These are phyloP conservation scores for Tetragonula carbonaria DNA, from an alignment of 2,888 invertebrate species.

Conservation along the genomic window DNA sequence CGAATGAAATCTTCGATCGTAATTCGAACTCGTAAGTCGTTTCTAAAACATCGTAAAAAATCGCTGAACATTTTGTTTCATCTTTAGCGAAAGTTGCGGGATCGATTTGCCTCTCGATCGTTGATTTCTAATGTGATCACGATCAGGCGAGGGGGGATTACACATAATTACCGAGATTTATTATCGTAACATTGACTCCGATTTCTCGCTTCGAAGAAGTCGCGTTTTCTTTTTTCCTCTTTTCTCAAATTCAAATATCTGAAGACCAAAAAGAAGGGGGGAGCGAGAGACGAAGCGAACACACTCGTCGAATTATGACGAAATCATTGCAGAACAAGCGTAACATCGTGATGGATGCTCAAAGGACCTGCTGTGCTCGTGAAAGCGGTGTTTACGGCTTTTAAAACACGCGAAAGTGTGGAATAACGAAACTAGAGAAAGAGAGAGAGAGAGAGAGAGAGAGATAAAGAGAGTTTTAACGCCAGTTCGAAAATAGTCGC, in stretches of 20 bases:
- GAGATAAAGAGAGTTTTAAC: slow-evolving; percentile 19
- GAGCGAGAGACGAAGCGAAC: slow-evolving; percentile 8
- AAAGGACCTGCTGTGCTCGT: slow-evolving; percentile 37
- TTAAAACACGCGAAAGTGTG: slow-evolving; percentile 53
- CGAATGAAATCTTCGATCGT: background rate
- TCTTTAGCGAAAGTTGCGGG: no score
- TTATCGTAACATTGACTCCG: no score
- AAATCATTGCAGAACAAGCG: slow-evolving; percentile 21
- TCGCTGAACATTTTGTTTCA: no score
- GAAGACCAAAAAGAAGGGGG: no score
- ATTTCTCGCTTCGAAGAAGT: background rate
- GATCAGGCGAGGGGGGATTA: no score
- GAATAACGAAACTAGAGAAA: slow-evolving; percentile 13
- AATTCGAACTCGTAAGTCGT: background rate
- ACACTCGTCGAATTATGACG: slow-evolving; percentile 39
- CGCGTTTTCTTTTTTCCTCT: no score
- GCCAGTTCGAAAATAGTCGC: slow-evolving; percentile 10
- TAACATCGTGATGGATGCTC: slow-evolving; percentile 23
- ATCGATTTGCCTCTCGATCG: no score
- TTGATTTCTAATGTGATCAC: no score
- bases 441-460: no score
- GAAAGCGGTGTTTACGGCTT: slow-evolving; percentile 55
- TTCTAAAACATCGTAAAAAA: background rate
- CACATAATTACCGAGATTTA: no score
- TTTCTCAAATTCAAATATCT: slow-evolving; percentile 8